Evolutionary conservation across 2,113 vertebrate genomes (phyloP).

Genomic region (Vulpes lagopus): DNA sequence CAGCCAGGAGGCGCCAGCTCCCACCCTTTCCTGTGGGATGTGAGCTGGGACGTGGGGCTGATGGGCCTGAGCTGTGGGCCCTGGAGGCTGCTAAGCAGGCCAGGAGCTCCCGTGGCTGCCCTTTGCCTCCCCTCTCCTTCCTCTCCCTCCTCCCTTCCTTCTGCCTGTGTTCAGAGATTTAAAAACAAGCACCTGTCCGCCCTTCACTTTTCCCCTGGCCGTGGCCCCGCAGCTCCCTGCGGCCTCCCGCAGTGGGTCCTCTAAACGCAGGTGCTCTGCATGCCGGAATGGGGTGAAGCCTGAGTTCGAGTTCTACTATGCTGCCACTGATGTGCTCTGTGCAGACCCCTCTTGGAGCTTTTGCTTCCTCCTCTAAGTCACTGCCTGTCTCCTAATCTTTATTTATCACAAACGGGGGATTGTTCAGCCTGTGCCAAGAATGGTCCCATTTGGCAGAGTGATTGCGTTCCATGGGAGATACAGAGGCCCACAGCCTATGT

Average conservation of each 20-base stretch:
- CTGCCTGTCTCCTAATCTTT: neutral
- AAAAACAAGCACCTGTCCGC: neutral
- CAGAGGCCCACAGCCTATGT: neutral
- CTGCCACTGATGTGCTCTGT: neutral
- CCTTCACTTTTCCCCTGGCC: neutral
- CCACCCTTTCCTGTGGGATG: slow-evolving; percentile 66
- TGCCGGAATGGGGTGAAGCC: fast-evolving
- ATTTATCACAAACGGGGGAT: neutral
- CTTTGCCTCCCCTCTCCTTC: neutral
- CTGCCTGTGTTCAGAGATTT: neutral
- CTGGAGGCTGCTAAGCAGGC: neutral
- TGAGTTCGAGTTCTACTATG: neutral
- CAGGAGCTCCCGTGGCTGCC: neutral
- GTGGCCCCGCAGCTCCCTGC: too few relatives aligned
- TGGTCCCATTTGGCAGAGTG: neutral
- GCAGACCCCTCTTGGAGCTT: neutral
- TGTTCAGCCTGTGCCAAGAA: neutral
- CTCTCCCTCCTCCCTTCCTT: neutral
- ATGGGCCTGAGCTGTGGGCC: neutral
- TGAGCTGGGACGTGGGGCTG: neutral
- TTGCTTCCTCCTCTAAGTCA: neutral
- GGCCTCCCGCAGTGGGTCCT: neutral
- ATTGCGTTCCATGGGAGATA: neutral
- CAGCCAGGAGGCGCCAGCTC: slow-evolving; percentile 45
- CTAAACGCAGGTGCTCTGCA: neutral